Conservation (phyloP, 1,140 invertebrate genomes). For the Drosophila nikananu region DNA sequence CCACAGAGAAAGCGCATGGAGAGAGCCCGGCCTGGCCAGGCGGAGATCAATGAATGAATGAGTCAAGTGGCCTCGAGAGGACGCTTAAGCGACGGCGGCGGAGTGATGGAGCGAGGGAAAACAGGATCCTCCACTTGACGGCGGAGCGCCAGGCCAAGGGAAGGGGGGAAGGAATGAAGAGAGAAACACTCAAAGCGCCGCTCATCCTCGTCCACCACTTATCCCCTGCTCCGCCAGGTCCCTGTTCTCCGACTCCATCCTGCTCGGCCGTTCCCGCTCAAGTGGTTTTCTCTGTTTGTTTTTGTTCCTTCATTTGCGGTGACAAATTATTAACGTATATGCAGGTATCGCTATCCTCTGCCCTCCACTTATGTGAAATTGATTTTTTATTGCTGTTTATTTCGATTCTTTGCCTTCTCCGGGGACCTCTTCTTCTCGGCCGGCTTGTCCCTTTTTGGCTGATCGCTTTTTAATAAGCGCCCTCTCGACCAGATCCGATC, state of each 20-base stretch:
- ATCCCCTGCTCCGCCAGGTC: conserved; percentile 20
- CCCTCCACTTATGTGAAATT: conserved; percentile 69
- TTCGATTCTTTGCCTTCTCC: conserved; percentile 60
- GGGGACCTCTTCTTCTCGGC: conserved; percentile 8
- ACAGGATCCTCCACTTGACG: conserved; percentile 54
- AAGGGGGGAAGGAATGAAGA: conserved; percentile 4
- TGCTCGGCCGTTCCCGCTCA: conserved; percentile 46
- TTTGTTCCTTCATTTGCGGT: conserved; percentile 82
- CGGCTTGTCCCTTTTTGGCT: conserved; percentile 43
- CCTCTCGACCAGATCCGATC: conserved; percentile 42
- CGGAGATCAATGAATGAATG: conserved; percentile 57
- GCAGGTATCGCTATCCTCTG: conserved; percentile 59
- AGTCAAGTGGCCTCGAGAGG: conserved; percentile 42
- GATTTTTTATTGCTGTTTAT: conserved; percentile 81
- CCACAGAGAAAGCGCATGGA: conserved; percentile 14
- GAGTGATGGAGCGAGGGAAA: conserved; percentile 14
- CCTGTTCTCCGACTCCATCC: conserved; percentile 6
- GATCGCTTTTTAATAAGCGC: conserved; percentile 74
- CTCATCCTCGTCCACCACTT: conserved; percentile 62
- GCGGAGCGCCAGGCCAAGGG: conserved; percentile 37
- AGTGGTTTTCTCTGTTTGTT: conserved; percentile 83
- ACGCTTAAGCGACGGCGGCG: not conserved
- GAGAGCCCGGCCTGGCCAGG: conserved; percentile 26
- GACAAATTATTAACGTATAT: conserved; percentile 80
- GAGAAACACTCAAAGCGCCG: conserved; percentile 76